Base-by-base conservation (phyloP, 1,140 invertebrate species). In the Caenorhabditis inopinata region DNA sequence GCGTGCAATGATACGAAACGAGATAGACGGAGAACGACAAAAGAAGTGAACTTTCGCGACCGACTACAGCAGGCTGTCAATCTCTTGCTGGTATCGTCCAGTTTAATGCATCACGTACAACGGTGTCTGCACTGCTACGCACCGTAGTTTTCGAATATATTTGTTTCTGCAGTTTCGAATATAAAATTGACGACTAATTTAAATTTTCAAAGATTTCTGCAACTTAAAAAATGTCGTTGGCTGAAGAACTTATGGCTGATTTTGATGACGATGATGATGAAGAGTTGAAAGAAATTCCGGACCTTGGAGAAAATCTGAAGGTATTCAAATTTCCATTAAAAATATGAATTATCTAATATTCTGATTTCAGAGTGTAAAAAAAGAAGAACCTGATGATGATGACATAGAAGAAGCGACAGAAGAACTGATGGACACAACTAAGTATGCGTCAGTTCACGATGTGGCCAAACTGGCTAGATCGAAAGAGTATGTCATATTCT, bases 201-300 rank as follows among this genome's bases (percentile, higher is more conserved):
- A 12, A 27, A 47, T 23, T 75, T 46, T 75, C 21, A 11, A 1
- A 47, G 9, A 6, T 27, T 68, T 11, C 38, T 46, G 47, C 5
- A 12, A 35, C 3, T 49, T 32, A 32, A 85, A 76, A 78, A 29
- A 88, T 88, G 87, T 88, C 87, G 29, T 68, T 88, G 5, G 88
- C 87, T n/a, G 86, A 88, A 27, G 87, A 89, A 73, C 62, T 88
- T 35, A 76, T 89, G 9, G 87, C 87, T 5, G 87, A 88, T 85
- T 83, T 88, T 23, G 87, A 88, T 21, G 87, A 86, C 42, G 86
- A 83, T 45, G 86, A 78, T 11, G 79, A 80, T 23, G 83, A 84
- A 21, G 84, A 87, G 25, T 80, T 86, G 29, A 88, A 88, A 58
- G 46, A 87, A 12, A 48, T 75, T 42, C 47, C 74, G 11, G 45